Conservation (phyloP, 2,797 vertebrate species). For the Lacerta agilis region DNA sequence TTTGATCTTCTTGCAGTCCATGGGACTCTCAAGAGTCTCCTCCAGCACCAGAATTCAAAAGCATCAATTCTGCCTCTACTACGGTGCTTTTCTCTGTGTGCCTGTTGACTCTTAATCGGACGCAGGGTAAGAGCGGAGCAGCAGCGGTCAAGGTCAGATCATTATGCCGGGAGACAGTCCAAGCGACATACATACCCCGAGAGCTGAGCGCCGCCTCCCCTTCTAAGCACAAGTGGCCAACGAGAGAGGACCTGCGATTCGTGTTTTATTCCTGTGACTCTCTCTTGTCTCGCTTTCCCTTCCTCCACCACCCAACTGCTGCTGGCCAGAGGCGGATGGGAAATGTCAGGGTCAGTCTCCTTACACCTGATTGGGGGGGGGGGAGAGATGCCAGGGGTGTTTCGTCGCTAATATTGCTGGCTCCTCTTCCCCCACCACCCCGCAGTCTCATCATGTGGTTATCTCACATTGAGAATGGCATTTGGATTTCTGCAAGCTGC, state of each 20-base stretch:
- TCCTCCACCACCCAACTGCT: no score
- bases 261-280: neutral
- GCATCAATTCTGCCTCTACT: neutral
- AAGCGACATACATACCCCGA: neutral
- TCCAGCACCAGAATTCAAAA: no score
- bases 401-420: neutral
- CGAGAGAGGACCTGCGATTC: conserved; percentile 9
- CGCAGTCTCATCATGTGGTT: neutral
- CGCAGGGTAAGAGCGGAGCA: neutral
- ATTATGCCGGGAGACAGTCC: neutral
- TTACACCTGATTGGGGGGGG: no score
- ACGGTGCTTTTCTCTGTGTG: accelerated
- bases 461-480: neutral
- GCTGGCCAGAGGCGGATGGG: no score
- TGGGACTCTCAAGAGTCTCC: no score
- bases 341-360: neutral
- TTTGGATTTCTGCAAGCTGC: neutral
- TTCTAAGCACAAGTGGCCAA: neutral
- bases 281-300: neutral
- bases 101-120: neutral
- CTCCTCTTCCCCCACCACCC: neutral
- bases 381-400: neutral
- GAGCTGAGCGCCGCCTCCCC: neutral
- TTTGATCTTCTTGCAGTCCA: no score
- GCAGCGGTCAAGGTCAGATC: conserved; percentile 6